phyloP scores from a whole-genome alignment of 2,113 vertebrate genomes.

The Lota lota region DNA sequence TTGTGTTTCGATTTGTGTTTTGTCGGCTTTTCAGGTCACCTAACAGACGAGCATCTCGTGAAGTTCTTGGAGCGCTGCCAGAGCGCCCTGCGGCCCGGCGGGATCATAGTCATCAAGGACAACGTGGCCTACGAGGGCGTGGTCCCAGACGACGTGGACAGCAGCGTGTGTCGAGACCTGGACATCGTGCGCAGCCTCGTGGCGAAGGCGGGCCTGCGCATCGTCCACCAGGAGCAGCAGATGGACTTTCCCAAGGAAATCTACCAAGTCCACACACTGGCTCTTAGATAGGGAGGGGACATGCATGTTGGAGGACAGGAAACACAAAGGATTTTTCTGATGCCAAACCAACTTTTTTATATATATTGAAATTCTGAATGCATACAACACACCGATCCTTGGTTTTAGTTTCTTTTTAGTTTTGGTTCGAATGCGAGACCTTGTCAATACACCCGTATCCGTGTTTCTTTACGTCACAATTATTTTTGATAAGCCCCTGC shows the following conservation, averaged over 20 bases:
- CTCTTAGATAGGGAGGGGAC: conserved; percentile 79
- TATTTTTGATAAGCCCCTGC: too few species aligned
- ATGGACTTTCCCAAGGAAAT: conserved; percentile 93
- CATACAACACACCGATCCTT: too few species aligned
- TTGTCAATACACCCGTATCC: too few species aligned
- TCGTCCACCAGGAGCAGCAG: conserved; percentile 86
- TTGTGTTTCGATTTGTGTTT: too few species aligned
- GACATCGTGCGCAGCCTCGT: conserved; percentile 76
- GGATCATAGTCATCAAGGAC: conserved; percentile 92
- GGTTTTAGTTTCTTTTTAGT: too few species aligned
- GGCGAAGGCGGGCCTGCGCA: conserved; percentile 76
- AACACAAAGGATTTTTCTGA: too few species aligned
- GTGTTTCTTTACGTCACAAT: too few species aligned
- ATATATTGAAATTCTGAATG: too few species aligned
- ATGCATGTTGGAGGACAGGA: neutral
- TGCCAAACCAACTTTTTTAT: too few species aligned
- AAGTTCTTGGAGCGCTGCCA: conserved; percentile 86
- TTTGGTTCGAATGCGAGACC: too few species aligned
- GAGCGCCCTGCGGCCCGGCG: conserved; percentile 79
- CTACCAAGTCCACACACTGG: conserved; percentile 90
- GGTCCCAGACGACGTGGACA: conserved; percentile 94
- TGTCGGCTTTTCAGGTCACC: conserved; percentile 76
- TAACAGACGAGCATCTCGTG: conserved; percentile 87
- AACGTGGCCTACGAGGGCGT: conserved; percentile 94
- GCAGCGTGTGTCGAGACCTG: conserved; percentile 92